Evolutionary conservation across 2,888 invertebrate species (phyloP).

Genomic region (Caenorhabditis wallacei): DNA sequence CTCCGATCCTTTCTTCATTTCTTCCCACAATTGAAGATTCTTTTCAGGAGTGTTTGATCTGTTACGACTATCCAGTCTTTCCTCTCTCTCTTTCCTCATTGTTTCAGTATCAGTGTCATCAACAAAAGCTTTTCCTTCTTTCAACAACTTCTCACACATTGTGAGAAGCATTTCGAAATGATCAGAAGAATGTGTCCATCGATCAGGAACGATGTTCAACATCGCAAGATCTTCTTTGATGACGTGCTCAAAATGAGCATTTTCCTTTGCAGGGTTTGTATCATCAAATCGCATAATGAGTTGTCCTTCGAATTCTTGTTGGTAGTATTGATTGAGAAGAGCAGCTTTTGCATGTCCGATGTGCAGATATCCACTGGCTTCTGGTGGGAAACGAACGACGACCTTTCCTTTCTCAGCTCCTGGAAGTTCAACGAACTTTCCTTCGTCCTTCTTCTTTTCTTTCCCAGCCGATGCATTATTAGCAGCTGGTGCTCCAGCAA

Average conservation of each 20-base stretch:
- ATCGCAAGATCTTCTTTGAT: constrained; percentile 95
- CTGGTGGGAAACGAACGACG: constrained; percentile 98
- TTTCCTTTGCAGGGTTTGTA: constrained; percentile 99
- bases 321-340: constrained; percentile 97
- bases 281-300: constrained; percentile 99
- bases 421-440: constrained; percentile 96
- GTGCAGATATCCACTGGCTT: constrained; percentile 97
- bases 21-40: constrained; percentile 93
- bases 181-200: constrained; percentile 95
- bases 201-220: constrained; percentile 93
- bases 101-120: constrained; percentile 95
- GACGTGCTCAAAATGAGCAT: constrained; percentile 94
- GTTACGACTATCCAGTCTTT: constrained; percentile 88
- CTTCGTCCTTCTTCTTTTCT: constrained; percentile 88
- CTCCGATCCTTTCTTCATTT: constrained; percentile 92
- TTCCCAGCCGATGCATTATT: constrained; percentile 22
- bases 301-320: constrained; percentile 93
- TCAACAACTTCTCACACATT: constrained; percentile 92
- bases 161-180: constrained; percentile 94
- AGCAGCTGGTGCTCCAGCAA: neutral
- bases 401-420: constrained; percentile 98
- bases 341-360: constrained; percentile 99
- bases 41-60: constrained; percentile 88
- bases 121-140: constrained; percentile 92
- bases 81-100: constrained; percentile 96